Conservation (phyloP, 2,888 invertebrate species). For the Unio delphinus region DNA sequence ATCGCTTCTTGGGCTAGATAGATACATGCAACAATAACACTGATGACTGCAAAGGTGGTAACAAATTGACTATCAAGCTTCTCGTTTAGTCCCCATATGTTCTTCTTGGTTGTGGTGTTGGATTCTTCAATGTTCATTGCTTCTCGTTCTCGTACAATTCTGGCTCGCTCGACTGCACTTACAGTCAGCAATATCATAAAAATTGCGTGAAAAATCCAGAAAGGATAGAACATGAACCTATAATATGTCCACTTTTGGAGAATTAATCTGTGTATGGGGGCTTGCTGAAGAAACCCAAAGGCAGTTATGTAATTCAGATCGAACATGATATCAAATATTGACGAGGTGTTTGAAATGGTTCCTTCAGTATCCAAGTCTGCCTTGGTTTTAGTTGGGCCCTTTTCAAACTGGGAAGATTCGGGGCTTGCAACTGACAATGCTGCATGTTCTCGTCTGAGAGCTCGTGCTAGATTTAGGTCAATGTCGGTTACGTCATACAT, state of each 20-base stretch:
- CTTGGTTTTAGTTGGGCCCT: background rate
- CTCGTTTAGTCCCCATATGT: background rate
- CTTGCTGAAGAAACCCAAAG: slow-evolving; percentile 39
- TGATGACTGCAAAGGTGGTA: slow-evolving; percentile 15
- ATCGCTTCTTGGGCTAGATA: slow-evolving; percentile 23
- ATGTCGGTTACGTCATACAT: too few relatives aligned
- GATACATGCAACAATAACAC: slow-evolving; percentile 20
- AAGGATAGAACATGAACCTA: slow-evolving; percentile 29
- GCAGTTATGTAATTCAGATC: slow-evolving; percentile 35
- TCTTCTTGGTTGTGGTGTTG: slow-evolving; percentile 12
- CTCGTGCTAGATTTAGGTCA: too few relatives aligned
- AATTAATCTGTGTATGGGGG: slow-evolving; percentile 37
- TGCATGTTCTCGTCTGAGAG: too few relatives aligned
- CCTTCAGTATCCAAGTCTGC: background rate
- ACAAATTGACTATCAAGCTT: slow-evolving; percentile 20
- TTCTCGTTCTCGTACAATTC: background rate
- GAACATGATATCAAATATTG: slow-evolving; percentile 46
- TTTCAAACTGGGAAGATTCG: slow-evolving; percentile 1
- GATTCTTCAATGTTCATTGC: slow-evolving; percentile 5
- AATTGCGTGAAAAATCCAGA: slow-evolving; percentile 35
- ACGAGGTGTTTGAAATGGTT: slow-evolving; percentile 10
- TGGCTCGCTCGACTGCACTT: slow-evolving; percentile 23
- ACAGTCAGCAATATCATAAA: slow-evolving; percentile 37
- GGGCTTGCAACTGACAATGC: too few relatives aligned
- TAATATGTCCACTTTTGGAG: slow-evolving; percentile 45